phyloP scores from a whole-genome alignment of 2,113 vertebrate genomes.

The Isurus oxyrinchus region DNA sequence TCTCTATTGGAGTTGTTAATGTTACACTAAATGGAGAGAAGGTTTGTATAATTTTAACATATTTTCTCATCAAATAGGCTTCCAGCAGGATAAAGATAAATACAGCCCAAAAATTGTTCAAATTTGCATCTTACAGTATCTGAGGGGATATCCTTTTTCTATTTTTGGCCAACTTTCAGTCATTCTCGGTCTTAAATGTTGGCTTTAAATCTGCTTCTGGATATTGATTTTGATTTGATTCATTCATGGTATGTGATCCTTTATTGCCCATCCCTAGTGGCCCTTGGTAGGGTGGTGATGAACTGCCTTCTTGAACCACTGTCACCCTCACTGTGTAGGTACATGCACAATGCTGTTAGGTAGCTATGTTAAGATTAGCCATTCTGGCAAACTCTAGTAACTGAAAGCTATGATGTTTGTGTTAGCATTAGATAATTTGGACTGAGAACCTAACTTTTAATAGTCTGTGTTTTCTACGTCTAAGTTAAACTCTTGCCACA shows the following conservation, averaged over 20 bases:
- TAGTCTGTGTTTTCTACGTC: background rate
- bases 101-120: background rate
- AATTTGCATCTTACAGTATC: background rate
- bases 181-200: background rate
- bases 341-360: background rate
- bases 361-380: background rate
- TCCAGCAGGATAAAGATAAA: background rate
- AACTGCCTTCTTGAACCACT: too few species aligned
- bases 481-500: background rate
- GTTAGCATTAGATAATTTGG: background rate
- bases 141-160: background rate
- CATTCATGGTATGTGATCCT: too few species aligned
- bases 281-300: too few species aligned
- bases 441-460: background rate
- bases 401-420: background rate
- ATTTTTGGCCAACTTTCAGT: background rate
- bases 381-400: background rate
- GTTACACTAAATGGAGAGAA: constrained; percentile 77
- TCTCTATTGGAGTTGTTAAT: constrained; percentile 66
- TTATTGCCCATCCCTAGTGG: too few species aligned
- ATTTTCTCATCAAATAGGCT: background rate
- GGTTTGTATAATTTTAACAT: constrained; percentile 45
- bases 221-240: background rate
- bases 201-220: background rate
- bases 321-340: too few species aligned